Evolutionary conservation across 1,140 invertebrate genomes (phyloP).

Genomic region (Heliconius congener): DNA sequence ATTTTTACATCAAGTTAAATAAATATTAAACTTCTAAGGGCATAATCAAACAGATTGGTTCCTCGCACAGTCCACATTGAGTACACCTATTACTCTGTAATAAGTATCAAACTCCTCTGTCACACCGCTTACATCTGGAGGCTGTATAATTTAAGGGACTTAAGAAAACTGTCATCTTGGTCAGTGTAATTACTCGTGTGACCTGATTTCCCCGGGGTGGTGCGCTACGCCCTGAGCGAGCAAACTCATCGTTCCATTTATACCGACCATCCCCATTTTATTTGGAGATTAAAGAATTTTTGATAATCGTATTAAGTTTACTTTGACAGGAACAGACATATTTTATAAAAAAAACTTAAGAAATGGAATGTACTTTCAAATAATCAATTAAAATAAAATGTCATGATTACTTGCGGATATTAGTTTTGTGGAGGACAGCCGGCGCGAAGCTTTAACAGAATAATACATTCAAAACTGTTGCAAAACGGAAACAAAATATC

Average conservation of each 20-base stretch:
- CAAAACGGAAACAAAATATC: too few relatives aligned
- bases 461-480: too few relatives aligned
- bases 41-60: not conserved
- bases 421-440: too few relatives aligned
- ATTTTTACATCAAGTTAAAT: not conserved
- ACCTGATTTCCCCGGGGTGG: conserved; percentile 22
- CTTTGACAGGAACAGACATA: not conserved
- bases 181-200: conserved; percentile 21
- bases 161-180: conserved; percentile 22
- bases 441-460: too few relatives aligned
- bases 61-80: not conserved
- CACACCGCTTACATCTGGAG: not conserved
- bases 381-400: too few relatives aligned
- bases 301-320: not conserved
- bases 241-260: conserved; percentile 23
- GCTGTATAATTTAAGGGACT: conserved; percentile 20
- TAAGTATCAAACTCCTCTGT: not conserved
- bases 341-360: too few relatives aligned
- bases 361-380: too few relatives aligned
- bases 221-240: conserved; percentile 7
- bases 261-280: not conserved
- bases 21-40: conserved; percentile 1
- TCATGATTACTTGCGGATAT: too few relatives aligned
- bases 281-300: conserved; percentile 12
- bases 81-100: not conserved